Evolutionary conservation across 2,888 invertebrate genomes (phyloP).

Genomic region (Cecidostiba fungosa): DNA sequence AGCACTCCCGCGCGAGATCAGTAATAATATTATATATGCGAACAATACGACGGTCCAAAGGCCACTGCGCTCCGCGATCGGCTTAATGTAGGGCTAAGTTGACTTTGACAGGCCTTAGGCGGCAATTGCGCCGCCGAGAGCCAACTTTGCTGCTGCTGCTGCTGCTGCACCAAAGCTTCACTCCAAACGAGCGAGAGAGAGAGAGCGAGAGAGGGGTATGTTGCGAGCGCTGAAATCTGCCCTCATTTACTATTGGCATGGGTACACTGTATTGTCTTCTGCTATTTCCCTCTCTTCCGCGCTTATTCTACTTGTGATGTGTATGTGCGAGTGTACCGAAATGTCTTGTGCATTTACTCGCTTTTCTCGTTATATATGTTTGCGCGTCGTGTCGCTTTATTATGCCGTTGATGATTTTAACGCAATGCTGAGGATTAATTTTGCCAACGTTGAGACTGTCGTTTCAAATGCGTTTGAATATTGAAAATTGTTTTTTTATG

Average conservation of each 20-base stretch:
- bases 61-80: slow-evolving; percentile 53
- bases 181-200: background rate
- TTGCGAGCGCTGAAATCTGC: slow-evolving; percentile 64
- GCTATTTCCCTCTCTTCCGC: slow-evolving; percentile 59
- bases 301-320: background rate
- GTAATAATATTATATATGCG: background rate
- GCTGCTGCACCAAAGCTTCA: slow-evolving; percentile 30
- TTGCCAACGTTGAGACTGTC: too few relatives aligned
- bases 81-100: slow-evolving; percentile 61
- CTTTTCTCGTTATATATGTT: background rate
- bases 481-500: too few relatives aligned
- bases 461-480: too few relatives aligned
- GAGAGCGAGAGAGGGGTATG: background rate
- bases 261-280: slow-evolving; percentile 72
- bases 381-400: too few relatives aligned
- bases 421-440: too few relatives aligned
- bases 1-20: background rate
- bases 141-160: slow-evolving; percentile 44
- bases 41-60: slow-evolving; percentile 45
- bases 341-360: background rate
- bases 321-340: background rate
- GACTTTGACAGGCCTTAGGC: slow-evolving; percentile 75
- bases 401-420: too few relatives aligned
- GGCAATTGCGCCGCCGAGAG: slow-evolving; percentile 39
- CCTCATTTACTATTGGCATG: slow-evolving; percentile 59